These are phyloP conservation scores for Podocnemis expansa DNA, from an alignment of 2,113 vertebrate genomes.

Conservation along the genomic window DNA sequence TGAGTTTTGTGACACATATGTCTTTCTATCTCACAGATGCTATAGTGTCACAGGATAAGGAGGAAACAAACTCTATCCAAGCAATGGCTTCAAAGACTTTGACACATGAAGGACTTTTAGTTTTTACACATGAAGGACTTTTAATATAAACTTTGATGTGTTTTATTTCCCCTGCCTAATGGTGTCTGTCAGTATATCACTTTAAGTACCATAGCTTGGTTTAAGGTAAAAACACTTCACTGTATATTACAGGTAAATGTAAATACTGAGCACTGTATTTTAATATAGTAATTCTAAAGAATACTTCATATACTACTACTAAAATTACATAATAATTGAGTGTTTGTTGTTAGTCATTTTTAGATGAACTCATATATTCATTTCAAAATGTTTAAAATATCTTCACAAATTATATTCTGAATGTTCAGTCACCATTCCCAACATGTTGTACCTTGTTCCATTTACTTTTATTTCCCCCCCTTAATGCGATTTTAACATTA, in stretches of 20 bases:
- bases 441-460: background rate
- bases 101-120: background rate
- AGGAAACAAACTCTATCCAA: background rate
- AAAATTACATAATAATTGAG: background rate
- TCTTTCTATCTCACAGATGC: background rate
- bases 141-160: background rate
- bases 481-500: background rate
- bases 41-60: background rate
- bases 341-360: background rate
- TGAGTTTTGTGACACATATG: background rate
- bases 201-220: background rate
- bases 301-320: background rate
- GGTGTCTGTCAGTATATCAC: background rate
- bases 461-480: background rate
- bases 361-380: background rate
- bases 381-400: background rate
- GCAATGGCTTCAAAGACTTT: background rate
- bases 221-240: background rate
- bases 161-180: background rate
- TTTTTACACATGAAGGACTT: background rate
- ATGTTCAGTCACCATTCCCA: background rate
- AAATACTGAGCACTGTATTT: background rate
- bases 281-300: background rate
- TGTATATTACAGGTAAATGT: background rate
- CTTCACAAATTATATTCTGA: background rate